A percentile compares a stretch with the other conserved stretches of the same genome.
These are phyloP conservation scores for Lasiurus borealis DNA, from an alignment of 2,113 vertebrate genomes.

Conservation along the genomic window DNA sequence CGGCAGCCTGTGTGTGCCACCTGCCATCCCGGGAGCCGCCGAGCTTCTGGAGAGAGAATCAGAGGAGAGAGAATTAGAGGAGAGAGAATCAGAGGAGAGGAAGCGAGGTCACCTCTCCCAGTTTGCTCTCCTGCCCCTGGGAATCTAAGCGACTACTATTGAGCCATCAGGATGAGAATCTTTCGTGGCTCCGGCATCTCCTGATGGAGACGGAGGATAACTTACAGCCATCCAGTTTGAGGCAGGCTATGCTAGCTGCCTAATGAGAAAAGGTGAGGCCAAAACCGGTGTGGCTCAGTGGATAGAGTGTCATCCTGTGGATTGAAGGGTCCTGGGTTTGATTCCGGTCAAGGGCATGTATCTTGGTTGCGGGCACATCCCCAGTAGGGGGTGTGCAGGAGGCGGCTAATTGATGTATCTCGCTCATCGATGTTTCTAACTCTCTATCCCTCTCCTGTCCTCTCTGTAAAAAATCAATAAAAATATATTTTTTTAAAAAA, in stretches of 20 bases:
- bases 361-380: too few relatives aligned
- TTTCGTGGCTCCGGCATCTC: slow-evolving; percentile 31
- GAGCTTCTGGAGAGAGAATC: slow-evolving; percentile 20
- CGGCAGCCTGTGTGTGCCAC: slow-evolving; percentile 37
- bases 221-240: background rate
- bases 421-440: too few relatives aligned
- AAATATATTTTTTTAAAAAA: too few relatives aligned
- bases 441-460: too few relatives aligned
- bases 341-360: too few relatives aligned
- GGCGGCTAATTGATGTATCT: too few relatives aligned
- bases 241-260: background rate
- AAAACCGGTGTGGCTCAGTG: too few relatives aligned
- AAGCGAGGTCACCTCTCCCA: background rate
- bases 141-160: background rate
- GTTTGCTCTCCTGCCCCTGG: background rate
- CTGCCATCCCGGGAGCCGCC: slow-evolving; percentile 38
- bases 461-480: too few relatives aligned
- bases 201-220: background rate
- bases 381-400: too few relatives aligned
- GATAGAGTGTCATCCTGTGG: too few relatives aligned
- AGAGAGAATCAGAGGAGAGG: slow-evolving; percentile 28
- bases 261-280: background rate
- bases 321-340: too few relatives aligned
- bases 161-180: slow-evolving; percentile 72
- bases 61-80: too few relatives aligned